These are phyloP conservation scores for Sphaeramia orbicularis DNA, from an alignment of 2,797 vertebrate species.

Conservation along the genomic window DNA sequence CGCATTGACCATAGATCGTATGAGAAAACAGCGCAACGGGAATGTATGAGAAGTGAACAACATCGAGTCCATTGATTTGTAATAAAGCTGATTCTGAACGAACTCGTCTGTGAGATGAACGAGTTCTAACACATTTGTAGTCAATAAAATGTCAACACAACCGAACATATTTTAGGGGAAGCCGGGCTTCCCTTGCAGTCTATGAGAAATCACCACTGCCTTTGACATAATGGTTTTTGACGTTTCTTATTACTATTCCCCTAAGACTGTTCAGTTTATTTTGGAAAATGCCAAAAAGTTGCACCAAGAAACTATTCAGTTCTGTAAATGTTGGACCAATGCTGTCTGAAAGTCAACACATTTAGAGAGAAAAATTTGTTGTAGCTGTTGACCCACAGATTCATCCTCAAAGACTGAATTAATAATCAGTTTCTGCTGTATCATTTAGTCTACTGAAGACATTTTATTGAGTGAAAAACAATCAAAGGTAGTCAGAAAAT, in stretches of 20 bases:
- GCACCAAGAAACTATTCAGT: not conserved
- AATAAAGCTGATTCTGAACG: no score
- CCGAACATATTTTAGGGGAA: no score
- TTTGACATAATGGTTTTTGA: constrained; percentile 5
- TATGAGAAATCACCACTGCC: no score
- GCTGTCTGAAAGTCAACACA: not conserved
- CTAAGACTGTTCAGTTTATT: not conserved
- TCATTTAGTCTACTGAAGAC: not conserved
- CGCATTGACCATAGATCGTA: no score
- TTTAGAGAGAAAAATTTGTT: not conserved
- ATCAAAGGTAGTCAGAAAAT: not conserved
- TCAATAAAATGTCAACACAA: no score
- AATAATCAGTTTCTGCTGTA: not conserved
- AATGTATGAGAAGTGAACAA: no score
- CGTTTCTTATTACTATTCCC: constrained; percentile 13
- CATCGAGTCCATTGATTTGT: no score
- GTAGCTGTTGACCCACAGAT: not conserved
- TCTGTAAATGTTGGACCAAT: not conserved
- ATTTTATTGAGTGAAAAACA: not conserved
- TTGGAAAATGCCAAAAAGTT: constrained; percentile 19
- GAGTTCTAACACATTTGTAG: no score
- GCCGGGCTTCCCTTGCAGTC: no score
- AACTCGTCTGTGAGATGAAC: no score
- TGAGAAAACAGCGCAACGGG: no score
- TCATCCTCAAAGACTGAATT: not conserved